Percentiles rank a stretch among this genome's conserved stretches.
Evolutionary conservation across 2,797 vertebrate species (phyloP).

Genomic region (Oreochromis grahami): DNA sequence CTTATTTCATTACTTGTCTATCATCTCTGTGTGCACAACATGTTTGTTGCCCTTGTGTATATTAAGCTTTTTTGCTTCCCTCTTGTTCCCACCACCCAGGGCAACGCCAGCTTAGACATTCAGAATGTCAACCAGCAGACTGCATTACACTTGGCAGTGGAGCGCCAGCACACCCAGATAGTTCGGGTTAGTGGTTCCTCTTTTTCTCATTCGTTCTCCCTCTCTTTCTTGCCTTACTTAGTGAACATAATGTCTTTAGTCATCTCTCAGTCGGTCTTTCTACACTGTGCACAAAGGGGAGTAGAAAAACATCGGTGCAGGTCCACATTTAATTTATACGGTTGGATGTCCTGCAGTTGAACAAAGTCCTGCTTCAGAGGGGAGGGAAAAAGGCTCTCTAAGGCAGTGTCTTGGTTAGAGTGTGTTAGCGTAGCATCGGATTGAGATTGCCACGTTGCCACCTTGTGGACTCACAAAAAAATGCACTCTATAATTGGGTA

Average conservation of each 20-base stretch:
- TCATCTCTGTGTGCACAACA: neutral
- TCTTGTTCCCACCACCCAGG: conserved; percentile 71
- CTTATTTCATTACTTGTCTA: neutral
- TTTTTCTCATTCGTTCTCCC: neutral
- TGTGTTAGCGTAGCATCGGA: conserved; percentile 29
- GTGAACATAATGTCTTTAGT: conserved; percentile 20
- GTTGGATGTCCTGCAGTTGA: conserved; percentile 61
- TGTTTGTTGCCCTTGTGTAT: neutral
- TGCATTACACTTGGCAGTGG: conserved; percentile 94
- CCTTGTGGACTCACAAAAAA: conserved; percentile 73
- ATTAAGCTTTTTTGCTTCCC: neutral
- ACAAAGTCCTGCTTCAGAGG: conserved; percentile 52
- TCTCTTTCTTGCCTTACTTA: neutral
- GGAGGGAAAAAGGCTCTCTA: conserved; percentile 37
- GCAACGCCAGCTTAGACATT: conserved; percentile 95
- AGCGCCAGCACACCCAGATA: conserved; percentile 97
- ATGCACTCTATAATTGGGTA: conserved; percentile 47
- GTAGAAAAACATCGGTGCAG: conserved; percentile 15
- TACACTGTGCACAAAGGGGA: conserved; percentile 14
- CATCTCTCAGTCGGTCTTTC: conserved; percentile 20
- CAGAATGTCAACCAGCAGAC: conserved; percentile 99
- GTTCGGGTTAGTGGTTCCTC: conserved; percentile 85
- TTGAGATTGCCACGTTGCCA: conserved; percentile 72
- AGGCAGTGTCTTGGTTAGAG: conserved; percentile 22
- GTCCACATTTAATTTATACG: conserved; percentile 42